A percentile compares a stretch with the other conserved stretches of the same genome.
Evolutionary conservation across 2,888 invertebrate genomes (phyloP).

Genomic region (Cheilosia impressa): DNA sequence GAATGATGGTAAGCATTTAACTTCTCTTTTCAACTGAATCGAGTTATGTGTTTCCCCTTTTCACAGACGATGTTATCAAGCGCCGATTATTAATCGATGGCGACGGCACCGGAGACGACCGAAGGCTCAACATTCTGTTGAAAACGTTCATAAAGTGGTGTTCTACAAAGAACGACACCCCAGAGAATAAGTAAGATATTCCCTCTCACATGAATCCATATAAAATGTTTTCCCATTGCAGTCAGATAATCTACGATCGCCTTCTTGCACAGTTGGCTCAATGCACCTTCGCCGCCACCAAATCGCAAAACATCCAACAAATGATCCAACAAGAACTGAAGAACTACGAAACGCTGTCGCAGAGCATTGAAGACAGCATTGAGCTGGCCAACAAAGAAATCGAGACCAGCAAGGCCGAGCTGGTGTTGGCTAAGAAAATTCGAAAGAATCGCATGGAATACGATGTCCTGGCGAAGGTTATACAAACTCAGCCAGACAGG

Average conservation of each 20-base stretch:
- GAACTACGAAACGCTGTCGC: slow-evolving; percentile 91
- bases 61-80: slow-evolving; percentile 95
- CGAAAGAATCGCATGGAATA: slow-evolving; percentile 96
- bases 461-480: slow-evolving; percentile 95
- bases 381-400: slow-evolving; percentile 92
- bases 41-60: not conserved
- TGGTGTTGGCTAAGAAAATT: slow-evolving; percentile 92
- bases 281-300: slow-evolving; percentile 94
- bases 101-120: slow-evolving; percentile 98
- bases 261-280: slow-evolving; percentile 93
- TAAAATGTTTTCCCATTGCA: slow-evolving; percentile 77
- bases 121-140: slow-evolving; percentile 92
- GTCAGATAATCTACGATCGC: slow-evolving; percentile 89
- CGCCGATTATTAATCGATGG: slow-evolving; percentile 96
- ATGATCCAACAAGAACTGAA: slow-evolving; percentile 94
- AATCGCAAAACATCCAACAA: slow-evolving; percentile 90
- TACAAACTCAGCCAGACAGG: slow-evolving; percentile 94
- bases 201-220: not conserved
- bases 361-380: slow-evolving; percentile 91
- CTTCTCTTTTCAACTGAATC: not conserved
- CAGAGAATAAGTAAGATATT: slow-evolving; percentile 86
- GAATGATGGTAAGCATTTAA: slow-evolving; percentile 55
- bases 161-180: slow-evolving; percentile 87
- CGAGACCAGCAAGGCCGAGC: slow-evolving; percentile 90
- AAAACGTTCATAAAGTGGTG: slow-evolving; percentile 94